These are phyloP conservation scores for Aromia moschata DNA, from an alignment of 2,888 invertebrate species.

Conservation along the genomic window DNA sequence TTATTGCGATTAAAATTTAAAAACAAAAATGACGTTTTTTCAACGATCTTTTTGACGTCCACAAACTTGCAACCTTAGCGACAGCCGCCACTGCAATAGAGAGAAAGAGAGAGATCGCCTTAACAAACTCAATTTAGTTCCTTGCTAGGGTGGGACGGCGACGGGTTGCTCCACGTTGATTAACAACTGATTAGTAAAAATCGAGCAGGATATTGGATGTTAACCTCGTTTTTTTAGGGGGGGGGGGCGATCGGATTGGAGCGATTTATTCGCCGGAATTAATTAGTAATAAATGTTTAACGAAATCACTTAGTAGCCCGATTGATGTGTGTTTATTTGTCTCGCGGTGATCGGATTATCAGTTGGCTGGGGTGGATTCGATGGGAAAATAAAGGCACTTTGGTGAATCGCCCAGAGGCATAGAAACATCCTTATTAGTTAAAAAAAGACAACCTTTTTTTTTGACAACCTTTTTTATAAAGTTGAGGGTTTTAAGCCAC, in stretches of 20 bases:
- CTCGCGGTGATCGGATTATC: not conserved
- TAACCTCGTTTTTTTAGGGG: conserved; percentile 45
- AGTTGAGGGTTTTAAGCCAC: too few species aligned
- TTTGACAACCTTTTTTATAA: too few species aligned
- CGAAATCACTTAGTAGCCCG: conserved; percentile 21
- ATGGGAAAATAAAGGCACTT: too few species aligned
- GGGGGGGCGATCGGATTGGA: conserved; percentile 35
- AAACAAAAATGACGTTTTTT: too few species aligned
- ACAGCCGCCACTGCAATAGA: too few species aligned
- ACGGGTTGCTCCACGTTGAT: conserved; percentile 49
- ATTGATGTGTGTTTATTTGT: conserved; percentile 28
- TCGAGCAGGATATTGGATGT: conserved; percentile 44
- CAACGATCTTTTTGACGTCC: too few species aligned
- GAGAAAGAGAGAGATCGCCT: conserved; percentile 38
- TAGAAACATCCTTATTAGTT: too few species aligned
- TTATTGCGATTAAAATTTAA: too few species aligned
- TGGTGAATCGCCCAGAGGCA: too few species aligned
- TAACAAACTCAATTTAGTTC: conserved; percentile 52
- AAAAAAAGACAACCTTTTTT: too few species aligned
- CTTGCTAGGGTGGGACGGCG: conserved; percentile 38
- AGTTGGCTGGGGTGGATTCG: too few species aligned
- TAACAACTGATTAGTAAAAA: conserved; percentile 56
- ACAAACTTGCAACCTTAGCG: too few species aligned
- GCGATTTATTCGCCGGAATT: conserved; percentile 43
- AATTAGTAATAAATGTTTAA: conserved; percentile 43